Base-by-base conservation (phyloP, 1,140 invertebrate species). In the Psilanteris sp. region DNA sequence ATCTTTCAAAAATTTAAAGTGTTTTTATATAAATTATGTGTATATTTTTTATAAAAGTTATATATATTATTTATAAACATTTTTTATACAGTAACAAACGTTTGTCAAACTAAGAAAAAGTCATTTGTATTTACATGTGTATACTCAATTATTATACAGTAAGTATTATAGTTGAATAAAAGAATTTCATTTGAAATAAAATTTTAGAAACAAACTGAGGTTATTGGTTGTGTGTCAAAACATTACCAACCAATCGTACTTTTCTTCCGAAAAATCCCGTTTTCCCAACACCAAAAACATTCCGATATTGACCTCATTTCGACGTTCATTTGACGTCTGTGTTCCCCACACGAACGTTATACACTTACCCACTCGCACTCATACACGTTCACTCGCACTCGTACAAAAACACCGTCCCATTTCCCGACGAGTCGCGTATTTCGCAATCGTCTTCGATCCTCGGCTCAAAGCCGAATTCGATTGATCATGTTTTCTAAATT, bases 271-370 rank as follows among this genome's bases (percentile, higher is more conserved):
- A 70, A 46, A 55, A 71, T 71, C 46, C 67, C 67, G 57, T 72
- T 72, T 72, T 72, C 57, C 55, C 32, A 50, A 72, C 57, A 46
- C 57, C 48, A 72, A 62, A 61, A 72, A 41, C 36, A 62, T 67
- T 62, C 46, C 62, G 55, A 68, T 62, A 68, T 62, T 75, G 62
- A 31, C 62, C 72, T 75, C 72, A 75, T 75, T 75, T 57, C 9
- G 48, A 67, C 46, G 61, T 74, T 39, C 61, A 74, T 61, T 62
- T 54, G 55, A 75, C 72, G 62, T 75, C 11, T 62, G 48, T 50
- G 48, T 67, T 57, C n/a, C 3, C 20, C 50, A 73, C 70, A 66
- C 57, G 14, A 31, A 68, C 44, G 41, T 61, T 48, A 36, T 22
- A 18, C 15, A 57, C 37, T 37, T 61, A 55, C 22, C 37, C 55